A percentile compares a stretch with the other conserved stretches of the same genome.
phyloP scores from a whole-genome alignment of 2,113 vertebrate genomes.

The Pseudorhombus dupliciocellatus region DNA sequence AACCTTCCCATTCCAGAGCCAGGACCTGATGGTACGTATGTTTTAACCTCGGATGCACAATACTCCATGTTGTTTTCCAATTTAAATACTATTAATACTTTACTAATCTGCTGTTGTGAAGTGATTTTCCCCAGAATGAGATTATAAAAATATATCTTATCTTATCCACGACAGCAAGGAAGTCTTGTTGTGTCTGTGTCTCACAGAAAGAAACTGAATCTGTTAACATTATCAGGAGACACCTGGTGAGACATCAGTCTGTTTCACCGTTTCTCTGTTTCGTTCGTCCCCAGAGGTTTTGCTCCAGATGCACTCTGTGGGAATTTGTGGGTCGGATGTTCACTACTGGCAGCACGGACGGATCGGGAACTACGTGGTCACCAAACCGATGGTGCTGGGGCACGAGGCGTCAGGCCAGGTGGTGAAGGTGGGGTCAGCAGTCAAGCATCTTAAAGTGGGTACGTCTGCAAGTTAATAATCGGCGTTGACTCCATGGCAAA shows the following conservation, averaged over 20 bases:
- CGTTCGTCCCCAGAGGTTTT: constrained; percentile 85
- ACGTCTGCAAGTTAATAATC: constrained; percentile 7
- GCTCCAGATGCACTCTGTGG: constrained; percentile 94
- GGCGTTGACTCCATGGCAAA: too few relatives aligned
- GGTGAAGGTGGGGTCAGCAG: constrained; percentile 86
- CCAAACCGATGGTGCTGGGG: constrained; percentile 91
- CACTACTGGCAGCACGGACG: constrained; percentile 94
- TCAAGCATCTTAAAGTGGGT: constrained; percentile 88
- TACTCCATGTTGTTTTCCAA: too few relatives aligned
- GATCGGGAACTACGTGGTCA: constrained; percentile 89
- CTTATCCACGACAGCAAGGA: too few relatives aligned
- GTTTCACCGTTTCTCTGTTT: not conserved
- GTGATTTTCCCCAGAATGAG: too few relatives aligned
- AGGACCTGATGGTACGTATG: constrained; percentile 74
- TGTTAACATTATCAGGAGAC: not conserved
- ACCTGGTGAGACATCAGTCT: not conserved
- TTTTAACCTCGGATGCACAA: not conserved
- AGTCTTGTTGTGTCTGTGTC: too few relatives aligned
- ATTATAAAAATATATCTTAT: too few relatives aligned
- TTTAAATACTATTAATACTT: too few relatives aligned
- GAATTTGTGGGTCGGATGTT: constrained; percentile 96
- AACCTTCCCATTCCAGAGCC: constrained; percentile 79
- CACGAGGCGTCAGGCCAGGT: constrained; percentile 93
- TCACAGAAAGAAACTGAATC: too few relatives aligned
- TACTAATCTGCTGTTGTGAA: too few relatives aligned